Percentiles rank a stretch among this genome's conserved stretches.
phyloP scores from a whole-genome alignment of 2,888 invertebrate genomes.

The Crocallis elinguaria region DNA sequence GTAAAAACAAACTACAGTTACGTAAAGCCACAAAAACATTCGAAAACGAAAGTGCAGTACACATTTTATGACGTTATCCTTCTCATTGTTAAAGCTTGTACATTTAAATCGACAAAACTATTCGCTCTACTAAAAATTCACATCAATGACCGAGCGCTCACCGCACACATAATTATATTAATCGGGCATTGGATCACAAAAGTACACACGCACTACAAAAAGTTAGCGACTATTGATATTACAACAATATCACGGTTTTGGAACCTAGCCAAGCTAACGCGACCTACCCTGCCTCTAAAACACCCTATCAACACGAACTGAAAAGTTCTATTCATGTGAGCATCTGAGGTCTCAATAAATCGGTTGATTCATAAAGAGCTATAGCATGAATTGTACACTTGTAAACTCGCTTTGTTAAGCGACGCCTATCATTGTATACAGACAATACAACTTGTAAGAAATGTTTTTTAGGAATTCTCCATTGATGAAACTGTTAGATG shows the following conservation, averaged over 20 bases:
- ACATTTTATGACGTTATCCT: not conserved
- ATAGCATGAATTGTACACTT: conserved; percentile 83
- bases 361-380: conserved; percentile 78
- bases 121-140: conserved; percentile 21
- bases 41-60: conserved; percentile 6
- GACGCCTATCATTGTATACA: conserved; percentile 80
- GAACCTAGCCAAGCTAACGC: conserved; percentile 68
- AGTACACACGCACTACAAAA: conserved; percentile 75
- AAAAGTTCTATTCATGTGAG: conserved; percentile 50
- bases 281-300: conserved; percentile 55
- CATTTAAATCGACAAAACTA: conserved; percentile 17
- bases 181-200: conserved; percentile 70
- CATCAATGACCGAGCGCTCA: conserved; percentile 44
- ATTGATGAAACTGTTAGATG: conserved; percentile 80
- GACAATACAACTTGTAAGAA: conserved; percentile 83
- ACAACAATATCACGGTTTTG: conserved; percentile 80
- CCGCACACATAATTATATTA: conserved; percentile 74
- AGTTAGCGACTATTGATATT: conserved; percentile 80
- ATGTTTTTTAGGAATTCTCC: conserved; percentile 81
- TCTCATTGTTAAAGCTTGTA: conserved; percentile 11
- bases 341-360: conserved; percentile 66
- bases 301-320: conserved; percentile 41
- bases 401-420: conserved; percentile 78
- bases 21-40: not conserved
- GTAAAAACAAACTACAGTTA: not conserved